Base-by-base conservation (phyloP, 2,888 invertebrate species). In the Drosophila anomelani region DNA sequence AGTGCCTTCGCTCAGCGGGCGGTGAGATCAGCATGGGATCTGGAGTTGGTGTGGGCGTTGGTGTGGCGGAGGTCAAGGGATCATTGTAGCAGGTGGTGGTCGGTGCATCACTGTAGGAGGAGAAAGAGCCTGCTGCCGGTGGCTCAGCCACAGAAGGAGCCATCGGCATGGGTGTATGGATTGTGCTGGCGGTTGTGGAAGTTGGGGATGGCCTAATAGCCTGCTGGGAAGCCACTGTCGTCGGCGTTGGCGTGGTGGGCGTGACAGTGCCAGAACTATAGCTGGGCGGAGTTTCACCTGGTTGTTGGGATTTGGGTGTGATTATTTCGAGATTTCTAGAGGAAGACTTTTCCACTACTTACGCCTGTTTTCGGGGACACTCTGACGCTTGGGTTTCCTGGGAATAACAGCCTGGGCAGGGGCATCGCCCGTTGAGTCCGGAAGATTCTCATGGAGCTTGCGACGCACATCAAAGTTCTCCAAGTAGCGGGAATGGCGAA, bases 381-480 rank as follows among this genome's bases (percentile, higher is more conserved):
- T 91, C 44, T 89, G 90, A 0, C 90, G 84, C 69, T 90, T 88
- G 5, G 89, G 87, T 57, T 91, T 92, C 10, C 91, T 15, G 5
- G 43, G 58, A 2, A 49, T 29, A 4, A 29, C 13, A 3, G 15
- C 17, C 54, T 53, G 62, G n/a, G 1, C 29, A 3, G 46, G 9
- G 5, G 26, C 47, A n/a, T 29, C 47, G 3, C n/a, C 34, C 4
- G 15, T 2, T 7, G 13, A 0, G 6, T 54, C 59, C 9, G 89
- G 67, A 23, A 90, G 80, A 59, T 91, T 90, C 59, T 92, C 92
- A 38, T 91, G 91, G 49, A 91, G 89, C 67, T 91, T 91, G 44
- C 90, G 91, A 41, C 91, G 92, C 44, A 92, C 92, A 75, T 93
- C 92, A 61, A 93, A 92, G 68, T 86, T 92, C 75, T 93, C 92